These are phyloP conservation scores for Nesoenas mayeri DNA, from an alignment of 2,113 vertebrate species.

Conservation along the genomic window DNA sequence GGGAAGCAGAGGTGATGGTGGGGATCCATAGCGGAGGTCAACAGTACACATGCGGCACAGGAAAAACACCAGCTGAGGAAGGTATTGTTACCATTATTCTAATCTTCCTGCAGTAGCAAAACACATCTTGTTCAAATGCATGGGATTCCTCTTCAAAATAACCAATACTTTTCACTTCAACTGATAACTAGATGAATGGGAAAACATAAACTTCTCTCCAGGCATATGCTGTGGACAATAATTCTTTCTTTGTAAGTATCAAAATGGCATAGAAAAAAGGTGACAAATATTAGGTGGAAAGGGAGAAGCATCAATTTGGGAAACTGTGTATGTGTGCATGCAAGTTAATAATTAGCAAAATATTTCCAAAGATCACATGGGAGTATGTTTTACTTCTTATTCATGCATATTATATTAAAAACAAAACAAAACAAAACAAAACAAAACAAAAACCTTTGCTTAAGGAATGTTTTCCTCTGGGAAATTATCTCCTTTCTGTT, in stretches of 20 bases:
- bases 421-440: too few species aligned
- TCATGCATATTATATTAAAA: neutral
- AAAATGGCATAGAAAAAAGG: neutral
- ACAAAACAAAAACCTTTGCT: neutral
- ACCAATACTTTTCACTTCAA: neutral
- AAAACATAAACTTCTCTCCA: neutral
- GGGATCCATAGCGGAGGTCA: neutral
- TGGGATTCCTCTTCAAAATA: neutral
- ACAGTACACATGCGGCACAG: neutral
- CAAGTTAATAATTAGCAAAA: neutral
- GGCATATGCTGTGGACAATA: neutral
- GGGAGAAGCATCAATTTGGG: neutral
- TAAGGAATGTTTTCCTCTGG: neutral
- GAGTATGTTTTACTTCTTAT: neutral
- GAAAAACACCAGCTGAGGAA: neutral
- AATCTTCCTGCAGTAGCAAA: neutral
- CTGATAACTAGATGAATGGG: neutral
- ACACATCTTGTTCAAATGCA: neutral
- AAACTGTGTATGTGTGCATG: neutral
- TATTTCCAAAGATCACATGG: neutral
- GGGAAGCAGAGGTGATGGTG: neutral
- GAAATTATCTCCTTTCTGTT: neutral
- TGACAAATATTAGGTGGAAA: neutral
- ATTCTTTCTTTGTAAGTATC: neutral
- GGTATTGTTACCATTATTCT: neutral